A percentile compares a stretch with the other conserved stretches of the same genome.
Evolutionary conservation across 2,113 vertebrate species (phyloP).

Genomic region (Cervus canadensis): DNA sequence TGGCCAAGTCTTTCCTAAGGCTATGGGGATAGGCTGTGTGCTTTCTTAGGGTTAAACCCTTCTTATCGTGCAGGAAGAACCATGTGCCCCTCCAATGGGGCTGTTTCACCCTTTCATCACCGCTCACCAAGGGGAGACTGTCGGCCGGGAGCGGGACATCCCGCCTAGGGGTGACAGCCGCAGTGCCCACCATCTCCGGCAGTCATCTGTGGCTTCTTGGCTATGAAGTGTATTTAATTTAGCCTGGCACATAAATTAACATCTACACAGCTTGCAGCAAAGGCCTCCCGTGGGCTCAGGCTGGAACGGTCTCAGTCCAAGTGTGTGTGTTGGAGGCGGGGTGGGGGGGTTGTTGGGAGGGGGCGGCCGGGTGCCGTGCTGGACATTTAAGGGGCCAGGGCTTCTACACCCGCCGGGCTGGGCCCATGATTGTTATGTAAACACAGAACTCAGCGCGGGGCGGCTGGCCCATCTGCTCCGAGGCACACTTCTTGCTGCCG

Average conservation of each 20-base stretch:
- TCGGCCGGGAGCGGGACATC: neutral
- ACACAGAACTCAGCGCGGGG: conserved; percentile 57
- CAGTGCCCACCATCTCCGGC: accelerated
- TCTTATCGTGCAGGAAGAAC: accelerated
- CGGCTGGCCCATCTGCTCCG: conserved; percentile 72
- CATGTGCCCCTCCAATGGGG: accelerated
- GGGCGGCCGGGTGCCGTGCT: accelerated
- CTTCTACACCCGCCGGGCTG: neutral
- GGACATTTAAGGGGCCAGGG: neutral
- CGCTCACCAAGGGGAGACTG: neutral
- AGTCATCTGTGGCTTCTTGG: neutral
- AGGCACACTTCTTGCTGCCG: conserved; percentile 76
- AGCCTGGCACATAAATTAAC: neutral
- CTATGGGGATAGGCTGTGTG: neutral
- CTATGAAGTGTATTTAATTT: neutral
- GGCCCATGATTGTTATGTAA: conserved; percentile 69
- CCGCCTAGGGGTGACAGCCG: neutral
- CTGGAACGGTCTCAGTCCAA: neutral
- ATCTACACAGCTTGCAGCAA: neutral
- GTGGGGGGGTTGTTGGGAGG: neutral
- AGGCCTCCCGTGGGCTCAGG: neutral
- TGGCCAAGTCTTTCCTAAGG: neutral
- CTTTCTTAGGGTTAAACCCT: neutral
- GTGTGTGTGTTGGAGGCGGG: neutral
- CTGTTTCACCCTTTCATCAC: neutral